Evolutionary conservation across 2,113 vertebrate species (phyloP).

Genomic region (Archocentrus centrarchus): DNA sequence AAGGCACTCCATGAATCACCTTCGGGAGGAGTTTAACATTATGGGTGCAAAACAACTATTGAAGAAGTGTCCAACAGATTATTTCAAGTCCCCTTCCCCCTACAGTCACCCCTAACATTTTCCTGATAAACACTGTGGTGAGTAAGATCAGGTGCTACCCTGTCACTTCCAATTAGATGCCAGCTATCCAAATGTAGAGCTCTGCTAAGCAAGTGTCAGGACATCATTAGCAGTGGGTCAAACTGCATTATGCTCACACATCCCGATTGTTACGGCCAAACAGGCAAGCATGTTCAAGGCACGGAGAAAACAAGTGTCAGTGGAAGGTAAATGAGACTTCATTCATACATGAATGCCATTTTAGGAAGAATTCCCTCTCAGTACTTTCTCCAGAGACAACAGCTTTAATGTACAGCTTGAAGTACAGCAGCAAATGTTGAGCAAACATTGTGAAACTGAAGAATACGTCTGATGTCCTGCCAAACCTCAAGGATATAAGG

Average conservation of each 20-base stretch:
- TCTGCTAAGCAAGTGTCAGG: slow-evolving; percentile 68
- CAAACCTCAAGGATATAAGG: slow-evolving; percentile 10
- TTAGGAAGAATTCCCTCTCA: not conserved
- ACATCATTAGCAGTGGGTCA: slow-evolving; percentile 79
- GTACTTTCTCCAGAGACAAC: slow-evolving; percentile 5
- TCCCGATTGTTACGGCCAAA: slow-evolving; percentile 48
- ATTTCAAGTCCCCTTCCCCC: not conserved
- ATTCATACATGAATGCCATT: slow-evolving; percentile 29
- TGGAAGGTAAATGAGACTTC: slow-evolving; percentile 54
- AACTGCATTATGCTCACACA: slow-evolving; percentile 74
- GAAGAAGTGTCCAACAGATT: not conserved
- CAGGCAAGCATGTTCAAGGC: slow-evolving; percentile 17
- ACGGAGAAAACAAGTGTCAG: slow-evolving; percentile 29
- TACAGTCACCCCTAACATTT: slow-evolving; percentile 37
- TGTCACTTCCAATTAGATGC: slow-evolving; percentile 74
- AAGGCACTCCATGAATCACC: not conserved
- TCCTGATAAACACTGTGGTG: slow-evolving; percentile 25
- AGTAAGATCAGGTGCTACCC: slow-evolving; percentile 53
- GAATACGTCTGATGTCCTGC: slow-evolving; percentile 14
- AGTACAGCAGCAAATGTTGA: not conserved
- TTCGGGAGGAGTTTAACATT: not conserved
- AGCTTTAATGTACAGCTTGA: not conserved
- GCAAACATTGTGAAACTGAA: not conserved
- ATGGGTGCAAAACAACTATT: slow-evolving; percentile 7
- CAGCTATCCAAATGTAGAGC: slow-evolving; percentile 44